Conservation (phyloP, 2,113 vertebrate species). For the Castor canadensis region DNA sequence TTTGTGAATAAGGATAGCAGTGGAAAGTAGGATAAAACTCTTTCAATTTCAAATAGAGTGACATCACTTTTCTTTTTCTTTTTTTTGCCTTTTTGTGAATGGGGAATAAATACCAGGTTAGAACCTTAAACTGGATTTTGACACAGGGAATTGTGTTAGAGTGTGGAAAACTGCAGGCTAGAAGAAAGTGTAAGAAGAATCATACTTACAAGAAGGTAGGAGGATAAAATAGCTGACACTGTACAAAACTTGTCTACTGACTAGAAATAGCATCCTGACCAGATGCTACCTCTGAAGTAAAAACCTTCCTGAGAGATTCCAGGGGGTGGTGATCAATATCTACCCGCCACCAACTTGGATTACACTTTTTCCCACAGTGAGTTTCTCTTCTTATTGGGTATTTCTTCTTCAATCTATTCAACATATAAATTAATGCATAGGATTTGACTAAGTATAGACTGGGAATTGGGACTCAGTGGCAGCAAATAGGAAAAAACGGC, state of each 20-base stretch:
- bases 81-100: not conserved
- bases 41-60: not conserved
- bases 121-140: not conserved
- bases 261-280: not conserved
- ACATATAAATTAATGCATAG: not conserved
- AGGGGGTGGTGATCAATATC: not conserved
- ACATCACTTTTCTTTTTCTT: no score
- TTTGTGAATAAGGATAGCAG: not conserved
- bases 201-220: not conserved
- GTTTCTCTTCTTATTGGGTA: not conserved
- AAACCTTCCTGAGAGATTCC: not conserved
- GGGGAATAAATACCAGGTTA: not conserved
- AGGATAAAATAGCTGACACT: not conserved
- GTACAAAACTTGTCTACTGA: not conserved
- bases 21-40: not conserved
- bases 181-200: not conserved
- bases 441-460: slow-evolving; percentile 16
- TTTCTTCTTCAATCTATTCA: slow-evolving; percentile 27
- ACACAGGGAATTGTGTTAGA: not conserved
- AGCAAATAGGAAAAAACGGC: not conserved
- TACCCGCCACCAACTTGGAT: not conserved
- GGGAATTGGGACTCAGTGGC: not conserved
- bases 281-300: no score
- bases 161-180: not conserved
- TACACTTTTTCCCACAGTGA: not conserved